A percentile compares a stretch with the other conserved stretches of the same genome.
Conservation (phyloP, 2,797 vertebrate species). For the Hemitrygon akajei region DNA sequence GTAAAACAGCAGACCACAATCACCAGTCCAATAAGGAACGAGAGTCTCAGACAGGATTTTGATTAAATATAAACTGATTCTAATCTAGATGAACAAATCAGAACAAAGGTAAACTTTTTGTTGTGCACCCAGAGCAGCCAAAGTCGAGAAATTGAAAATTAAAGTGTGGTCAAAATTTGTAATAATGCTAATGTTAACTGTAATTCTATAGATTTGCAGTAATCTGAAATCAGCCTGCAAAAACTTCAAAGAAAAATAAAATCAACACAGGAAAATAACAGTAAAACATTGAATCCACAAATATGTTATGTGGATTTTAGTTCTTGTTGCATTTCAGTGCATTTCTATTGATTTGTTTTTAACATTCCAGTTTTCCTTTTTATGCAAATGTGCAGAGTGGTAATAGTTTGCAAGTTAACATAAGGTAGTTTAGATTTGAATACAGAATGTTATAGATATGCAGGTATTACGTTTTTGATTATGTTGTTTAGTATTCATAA, state of each 20-base stretch:
- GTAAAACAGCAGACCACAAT: neutral
- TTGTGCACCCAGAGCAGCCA: too few species aligned
- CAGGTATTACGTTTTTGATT: neutral
- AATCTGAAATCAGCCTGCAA: too few species aligned
- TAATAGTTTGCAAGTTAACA: neutral
- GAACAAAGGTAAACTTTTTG: neutral
- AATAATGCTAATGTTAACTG: too few species aligned
- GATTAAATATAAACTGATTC: neutral
- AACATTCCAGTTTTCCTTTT: neutral
- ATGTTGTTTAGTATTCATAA: neutral
- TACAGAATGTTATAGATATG: neutral
- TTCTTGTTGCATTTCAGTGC: neutral
- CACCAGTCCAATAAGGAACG: neutral
- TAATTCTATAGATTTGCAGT: too few species aligned
- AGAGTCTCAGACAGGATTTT: neutral
- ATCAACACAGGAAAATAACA: too few species aligned
- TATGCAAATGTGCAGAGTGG: too few species aligned
- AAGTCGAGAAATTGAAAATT: too few species aligned
- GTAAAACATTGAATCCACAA: too few species aligned
- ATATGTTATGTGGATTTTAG: too few species aligned
- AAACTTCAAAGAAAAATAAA: too few species aligned
- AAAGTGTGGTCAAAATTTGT: too few species aligned
- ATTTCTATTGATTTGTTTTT: neutral
- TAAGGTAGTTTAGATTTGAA: neutral
- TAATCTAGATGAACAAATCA: neutral